A percentile compares a stretch with the other conserved stretches of the same genome.
Conservation (phyloP, 2,888 invertebrate species). For the Unio delphinus region DNA sequence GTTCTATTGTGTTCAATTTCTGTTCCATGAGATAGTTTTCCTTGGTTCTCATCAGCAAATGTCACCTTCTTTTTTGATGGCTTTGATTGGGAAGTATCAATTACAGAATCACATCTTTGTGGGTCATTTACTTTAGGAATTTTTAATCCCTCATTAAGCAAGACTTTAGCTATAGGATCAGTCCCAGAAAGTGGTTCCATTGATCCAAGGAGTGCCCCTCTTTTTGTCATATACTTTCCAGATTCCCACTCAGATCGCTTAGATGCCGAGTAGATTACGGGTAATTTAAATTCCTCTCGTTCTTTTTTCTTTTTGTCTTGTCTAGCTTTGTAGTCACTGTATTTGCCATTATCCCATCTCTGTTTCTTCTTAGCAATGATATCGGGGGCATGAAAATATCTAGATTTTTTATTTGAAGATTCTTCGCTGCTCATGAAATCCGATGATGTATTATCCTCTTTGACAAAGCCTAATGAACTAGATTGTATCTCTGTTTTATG, state of each 20-base stretch:
- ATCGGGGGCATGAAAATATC: constrained; percentile 40
- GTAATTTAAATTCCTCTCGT: constrained; percentile 39
- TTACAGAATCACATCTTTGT: constrained; percentile 40
- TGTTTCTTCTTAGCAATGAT: constrained; percentile 22
- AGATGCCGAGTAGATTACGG: constrained; percentile 32
- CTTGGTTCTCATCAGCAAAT: constrained; percentile 32
- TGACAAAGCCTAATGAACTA: constrained; percentile 5
- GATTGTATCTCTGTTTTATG: constrained; percentile 19
- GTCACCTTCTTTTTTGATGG: constrained; percentile 24
- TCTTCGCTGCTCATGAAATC: constrained; percentile 9
- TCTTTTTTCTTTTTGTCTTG: constrained; percentile 30
- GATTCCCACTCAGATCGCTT: constrained; percentile 46
- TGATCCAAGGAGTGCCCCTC: constrained; percentile 6
- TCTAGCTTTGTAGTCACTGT: constrained; percentile 22
- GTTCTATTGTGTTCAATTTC: too few relatives aligned
- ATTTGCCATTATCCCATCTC: constrained; percentile 2
- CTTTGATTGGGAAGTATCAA: constrained; percentile 18
- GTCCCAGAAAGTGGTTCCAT: constrained; percentile 41
- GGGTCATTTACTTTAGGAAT: constrained; percentile 48
- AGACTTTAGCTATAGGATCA: constrained; percentile 27
- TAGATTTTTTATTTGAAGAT: constrained; percentile 8
- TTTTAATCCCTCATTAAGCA: constrained; percentile 31
- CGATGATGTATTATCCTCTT: constrained; percentile 16
- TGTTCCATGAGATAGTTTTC: neutral
- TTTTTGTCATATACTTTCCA: constrained; percentile 22